phyloP scores from a whole-genome alignment of 2,113 vertebrate genomes.

The Chionodraco myersi region DNA sequence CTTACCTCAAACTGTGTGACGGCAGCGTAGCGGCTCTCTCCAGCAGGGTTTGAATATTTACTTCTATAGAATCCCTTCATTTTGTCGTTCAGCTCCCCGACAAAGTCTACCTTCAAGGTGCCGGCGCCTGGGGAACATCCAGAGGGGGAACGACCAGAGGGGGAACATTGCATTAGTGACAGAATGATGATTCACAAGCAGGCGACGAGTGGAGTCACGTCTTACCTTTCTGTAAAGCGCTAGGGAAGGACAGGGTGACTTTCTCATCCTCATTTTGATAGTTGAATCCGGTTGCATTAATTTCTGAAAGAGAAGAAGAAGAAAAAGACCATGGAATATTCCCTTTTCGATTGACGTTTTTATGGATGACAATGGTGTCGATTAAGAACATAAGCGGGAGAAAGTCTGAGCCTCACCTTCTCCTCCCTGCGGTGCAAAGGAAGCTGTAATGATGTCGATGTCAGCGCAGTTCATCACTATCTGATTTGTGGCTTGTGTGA shows the following conservation, averaged over 20 bases:
- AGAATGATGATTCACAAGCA: neutral
- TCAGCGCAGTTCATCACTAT: conserved; percentile 99
- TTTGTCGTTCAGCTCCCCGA: conserved; percentile 98
- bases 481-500: conserved; percentile 95
- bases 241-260: conserved; percentile 98
- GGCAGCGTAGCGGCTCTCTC: conserved; percentile 94
- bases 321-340: neutral
- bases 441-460: conserved; percentile 99
- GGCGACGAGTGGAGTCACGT: neutral
- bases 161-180: neutral
- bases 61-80: conserved; percentile 99
- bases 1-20: conserved; percentile 99
- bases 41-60: conserved; percentile 90
- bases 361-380: neutral
- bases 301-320: conserved; percentile 82
- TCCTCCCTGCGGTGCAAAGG: conserved; percentile 92
- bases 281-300: conserved; percentile 98
- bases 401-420: conserved; percentile 86
- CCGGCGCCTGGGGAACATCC: conserved; percentile 90
- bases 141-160: neutral
- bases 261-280: conserved; percentile 99
- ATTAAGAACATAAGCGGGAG: too few species aligned
- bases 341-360: neutral
- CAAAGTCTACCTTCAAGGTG: conserved; percentile 95
- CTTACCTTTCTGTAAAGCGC: conserved; percentile 93